A percentile compares a stretch with the other conserved stretches of the same genome.
Evolutionary conservation across 2,888 invertebrate genomes (phyloP).

Genomic region (Encarsia formosa): DNA sequence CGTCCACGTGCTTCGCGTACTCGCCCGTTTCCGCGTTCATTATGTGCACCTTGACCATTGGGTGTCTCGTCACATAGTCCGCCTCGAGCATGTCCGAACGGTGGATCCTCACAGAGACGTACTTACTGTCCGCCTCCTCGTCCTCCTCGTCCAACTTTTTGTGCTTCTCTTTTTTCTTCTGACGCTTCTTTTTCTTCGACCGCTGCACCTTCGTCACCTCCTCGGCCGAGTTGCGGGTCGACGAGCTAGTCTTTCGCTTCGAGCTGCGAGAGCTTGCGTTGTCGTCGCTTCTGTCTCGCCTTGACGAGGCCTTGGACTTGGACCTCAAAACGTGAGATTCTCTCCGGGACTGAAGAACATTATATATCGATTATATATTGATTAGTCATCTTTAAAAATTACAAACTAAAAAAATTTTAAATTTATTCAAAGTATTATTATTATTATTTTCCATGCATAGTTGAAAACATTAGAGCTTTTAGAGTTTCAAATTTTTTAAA

Average conservation of each 20-base stretch:
- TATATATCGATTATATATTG: not conserved
- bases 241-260: constrained; percentile 18
- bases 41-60: constrained; percentile 61
- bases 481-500: too few relatives aligned
- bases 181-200: not conserved
- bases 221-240: constrained; percentile 14
- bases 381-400: too few relatives aligned
- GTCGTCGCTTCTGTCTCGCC: constrained; percentile 5
- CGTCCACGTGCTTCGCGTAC: constrained; percentile 47
- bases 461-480: too few relatives aligned
- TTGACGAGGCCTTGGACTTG: constrained; percentile 5
- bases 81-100: constrained; percentile 58
- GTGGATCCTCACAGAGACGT: constrained; percentile 57
- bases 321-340: constrained; percentile 2
- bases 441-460: too few relatives aligned
- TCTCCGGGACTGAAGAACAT: constrained; percentile 1
- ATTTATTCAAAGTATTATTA: too few relatives aligned
- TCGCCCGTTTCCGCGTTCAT: constrained; percentile 57
- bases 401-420: too few relatives aligned
- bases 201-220: not conserved
- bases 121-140: constrained; percentile 33
- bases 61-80: constrained; percentile 59
- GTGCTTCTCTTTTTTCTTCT: constrained; percentile 11
- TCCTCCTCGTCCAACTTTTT: constrained; percentile 19
- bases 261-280: constrained; percentile 3